Evolutionary conservation across 2,888 invertebrate species (phyloP).

Genomic region (Polydesmus complanatus): DNA sequence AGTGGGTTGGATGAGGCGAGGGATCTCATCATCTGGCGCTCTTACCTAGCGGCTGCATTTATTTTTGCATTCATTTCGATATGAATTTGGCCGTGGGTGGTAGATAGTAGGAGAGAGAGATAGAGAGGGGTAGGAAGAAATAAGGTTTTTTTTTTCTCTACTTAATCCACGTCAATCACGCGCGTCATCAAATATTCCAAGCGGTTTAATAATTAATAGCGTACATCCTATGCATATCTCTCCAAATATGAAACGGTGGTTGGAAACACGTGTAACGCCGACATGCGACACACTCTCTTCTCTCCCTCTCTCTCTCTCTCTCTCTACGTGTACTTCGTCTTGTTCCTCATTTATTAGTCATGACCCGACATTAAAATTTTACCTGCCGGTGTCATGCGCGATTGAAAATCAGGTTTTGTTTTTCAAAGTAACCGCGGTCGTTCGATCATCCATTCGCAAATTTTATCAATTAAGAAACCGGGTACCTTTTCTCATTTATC

Average conservation of each 20-base stretch:
- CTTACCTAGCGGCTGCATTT: too few relatives aligned
- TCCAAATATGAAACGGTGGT: neutral
- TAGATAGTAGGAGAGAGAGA: too few relatives aligned
- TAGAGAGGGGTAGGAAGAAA: too few relatives aligned
- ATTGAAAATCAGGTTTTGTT: neutral
- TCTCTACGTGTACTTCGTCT: neutral
- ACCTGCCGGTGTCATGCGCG: neutral
- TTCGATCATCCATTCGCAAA: too few relatives aligned
- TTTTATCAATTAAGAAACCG: too few relatives aligned
- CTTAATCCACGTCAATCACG: neutral
- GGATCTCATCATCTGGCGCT: too few relatives aligned
- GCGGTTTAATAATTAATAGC: neutral
- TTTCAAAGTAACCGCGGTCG: too few relatives aligned
- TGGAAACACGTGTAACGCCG: neutral
- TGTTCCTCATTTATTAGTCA: neutral
- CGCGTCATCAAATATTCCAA: neutral
- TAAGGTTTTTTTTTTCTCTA: neutral
- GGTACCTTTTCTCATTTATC: too few relatives aligned
- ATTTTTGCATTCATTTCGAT: too few relatives aligned
- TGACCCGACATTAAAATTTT: neutral
- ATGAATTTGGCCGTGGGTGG: too few relatives aligned
- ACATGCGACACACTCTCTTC: neutral
- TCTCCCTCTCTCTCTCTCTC: neutral
- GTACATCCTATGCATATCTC: neutral
- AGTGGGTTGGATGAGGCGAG: too few relatives aligned